These are phyloP conservation scores for Bombyx mori DNA, from an alignment of 1,140 invertebrate genomes.

Conservation along the genomic window ASM3026992v2 NC_085129.1:732501-733000, in stretches of 20 bases:
- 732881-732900: slow-evolving; percentile 60
- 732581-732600: not conserved
- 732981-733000: too few species aligned
- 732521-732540: slow-evolving; percentile 2
- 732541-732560: too few species aligned
- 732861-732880: slow-evolving; percentile 54
- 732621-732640: too few species aligned
- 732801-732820: slow-evolving; percentile 26
- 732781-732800: too few species aligned
- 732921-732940: slow-evolving; percentile 65
- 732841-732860: slow-evolving; percentile 57
- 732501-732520: not conserved
- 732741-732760: too few species aligned
- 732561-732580: not conserved
- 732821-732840: slow-evolving; percentile 45
- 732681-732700: too few species aligned
- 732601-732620: too few species aligned
- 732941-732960: slow-evolving; percentile 52
- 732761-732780: too few species aligned
- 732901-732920: slow-evolving; percentile 64
- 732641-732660: too few species aligned
- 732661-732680: too few species aligned
- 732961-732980: slow-evolving; percentile 15
- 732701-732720: too few species aligned
- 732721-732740: too few species aligned